phyloP scores from a whole-genome alignment of 2,113 vertebrate genomes.

The Ictidomys tridecemlineatus region DNA sequence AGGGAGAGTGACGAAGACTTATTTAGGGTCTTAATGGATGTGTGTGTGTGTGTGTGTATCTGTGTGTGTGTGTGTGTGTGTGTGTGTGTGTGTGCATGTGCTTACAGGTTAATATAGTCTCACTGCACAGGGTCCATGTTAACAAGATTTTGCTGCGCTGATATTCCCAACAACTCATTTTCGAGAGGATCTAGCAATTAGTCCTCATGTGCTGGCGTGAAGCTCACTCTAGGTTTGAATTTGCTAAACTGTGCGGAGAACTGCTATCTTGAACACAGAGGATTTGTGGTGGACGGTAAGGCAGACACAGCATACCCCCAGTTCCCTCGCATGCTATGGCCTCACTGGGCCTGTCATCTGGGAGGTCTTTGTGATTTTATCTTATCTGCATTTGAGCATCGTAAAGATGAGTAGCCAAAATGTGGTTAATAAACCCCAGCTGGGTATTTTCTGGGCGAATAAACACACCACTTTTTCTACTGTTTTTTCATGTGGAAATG shows the following conservation, averaged over 20 bases:
- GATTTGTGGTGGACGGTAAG: background rate
- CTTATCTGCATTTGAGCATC: slow-evolving; percentile 77
- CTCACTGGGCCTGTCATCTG: slow-evolving; percentile 22
- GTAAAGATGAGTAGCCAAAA: slow-evolving; percentile 78
- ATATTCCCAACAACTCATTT: background rate
- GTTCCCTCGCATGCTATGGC: background rate
- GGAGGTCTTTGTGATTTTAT: slow-evolving; percentile 76
- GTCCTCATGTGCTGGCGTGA: background rate
- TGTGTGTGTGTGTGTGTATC: background rate
- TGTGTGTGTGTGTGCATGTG: background rate
- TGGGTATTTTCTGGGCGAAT: slow-evolving; percentile 78
- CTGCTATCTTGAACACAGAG: background rate
- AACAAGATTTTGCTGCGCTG: background rate
- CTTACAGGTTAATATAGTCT: background rate
- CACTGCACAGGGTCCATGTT: background rate
- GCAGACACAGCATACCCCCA: background rate
- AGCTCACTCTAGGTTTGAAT: background rate
- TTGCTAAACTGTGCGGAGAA: background rate
- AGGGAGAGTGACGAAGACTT: background rate
- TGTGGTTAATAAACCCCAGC: slow-evolving; percentile 80
- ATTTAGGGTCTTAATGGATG: background rate
- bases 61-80: background rate
- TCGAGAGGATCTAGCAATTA: background rate
- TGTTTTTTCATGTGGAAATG: slow-evolving; percentile 84
- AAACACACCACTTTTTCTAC: slow-evolving; percentile 73